Percentiles rank a stretch among this genome's conserved stretches.
Evolutionary conservation across 2,113 vertebrate genomes (phyloP).

Genomic region (Excalfactoria chinensis): DNA sequence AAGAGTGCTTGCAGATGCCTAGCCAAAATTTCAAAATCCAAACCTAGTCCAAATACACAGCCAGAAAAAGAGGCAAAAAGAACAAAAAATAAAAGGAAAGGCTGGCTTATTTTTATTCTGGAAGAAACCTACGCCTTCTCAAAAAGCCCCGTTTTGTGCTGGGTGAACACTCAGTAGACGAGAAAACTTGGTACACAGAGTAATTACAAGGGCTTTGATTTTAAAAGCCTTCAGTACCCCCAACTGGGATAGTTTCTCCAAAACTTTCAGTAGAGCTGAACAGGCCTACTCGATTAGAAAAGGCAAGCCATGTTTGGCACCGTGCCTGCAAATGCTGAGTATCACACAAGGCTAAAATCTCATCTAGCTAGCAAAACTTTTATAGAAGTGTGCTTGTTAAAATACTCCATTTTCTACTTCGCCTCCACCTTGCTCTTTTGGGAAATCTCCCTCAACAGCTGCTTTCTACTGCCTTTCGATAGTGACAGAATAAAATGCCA

Average conservation of each 20-base stretch:
- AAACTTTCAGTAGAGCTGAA: neutral
- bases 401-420: neutral
- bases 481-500: neutral
- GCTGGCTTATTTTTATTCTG: neutral
- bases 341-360: rapidly evolving
- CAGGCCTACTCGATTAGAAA: neutral
- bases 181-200: neutral
- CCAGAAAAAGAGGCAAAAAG: neutral
- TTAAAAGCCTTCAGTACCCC: neutral
- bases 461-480: neutral
- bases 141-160: neutral
- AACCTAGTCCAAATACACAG: neutral
- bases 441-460: neutral
- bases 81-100: neutral
- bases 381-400: neutral
- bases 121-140: neutral
- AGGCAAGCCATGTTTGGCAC: rapidly evolving
- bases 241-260: neutral
- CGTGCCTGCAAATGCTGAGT: rapidly evolving
- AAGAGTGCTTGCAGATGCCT: neutral
- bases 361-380: rapidly evolving
- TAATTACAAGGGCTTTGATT: neutral
- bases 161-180: rapidly evolving
- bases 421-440: neutral
- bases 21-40: slow-evolving; percentile 1